Conservation (phyloP, 1,140 invertebrate genomes). For the Ganaspis sp. region DNA sequence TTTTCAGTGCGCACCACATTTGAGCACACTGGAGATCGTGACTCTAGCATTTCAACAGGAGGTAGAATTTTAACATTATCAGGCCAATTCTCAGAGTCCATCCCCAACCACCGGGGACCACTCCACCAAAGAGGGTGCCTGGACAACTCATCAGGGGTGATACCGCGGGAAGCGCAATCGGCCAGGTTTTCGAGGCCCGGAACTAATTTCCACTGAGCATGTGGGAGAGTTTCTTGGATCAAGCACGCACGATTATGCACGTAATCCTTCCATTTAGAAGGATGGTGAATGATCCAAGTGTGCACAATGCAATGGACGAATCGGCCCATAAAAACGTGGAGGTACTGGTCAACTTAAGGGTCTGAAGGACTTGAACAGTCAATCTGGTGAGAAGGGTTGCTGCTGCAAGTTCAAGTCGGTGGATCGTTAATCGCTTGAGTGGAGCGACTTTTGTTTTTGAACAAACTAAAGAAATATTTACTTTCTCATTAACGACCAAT, state of each 20-base stretch:
- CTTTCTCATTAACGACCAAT: constrained; percentile 48
- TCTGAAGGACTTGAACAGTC: constrained; percentile 5
- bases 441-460: neutral
- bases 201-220: constrained; percentile 43
- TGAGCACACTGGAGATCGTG: neutral
- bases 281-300: constrained; percentile 55
- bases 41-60: too few relatives aligned
- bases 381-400: constrained; percentile 39
- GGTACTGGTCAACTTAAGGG: neutral
- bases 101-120: neutral
- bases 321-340: constrained; percentile 36
- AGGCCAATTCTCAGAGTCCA: neutral
- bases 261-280: constrained; percentile 57
- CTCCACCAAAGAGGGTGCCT: neutral
- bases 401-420: neutral
- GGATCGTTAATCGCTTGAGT: neutral
- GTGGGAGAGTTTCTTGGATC: constrained; percentile 49
- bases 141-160: constrained; percentile 44
- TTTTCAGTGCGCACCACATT: neutral
- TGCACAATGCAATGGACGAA: constrained; percentile 36
- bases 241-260: constrained; percentile 56
- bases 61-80: neutral
- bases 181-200: constrained; percentile 55
- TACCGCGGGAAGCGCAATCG: constrained; percentile 47
- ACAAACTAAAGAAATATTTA: constrained; percentile 39